A percentile compares a stretch with the other conserved stretches of the same genome.
Conservation (phyloP, 2,888 invertebrate genomes). For the Apamea epomidion region DNA sequence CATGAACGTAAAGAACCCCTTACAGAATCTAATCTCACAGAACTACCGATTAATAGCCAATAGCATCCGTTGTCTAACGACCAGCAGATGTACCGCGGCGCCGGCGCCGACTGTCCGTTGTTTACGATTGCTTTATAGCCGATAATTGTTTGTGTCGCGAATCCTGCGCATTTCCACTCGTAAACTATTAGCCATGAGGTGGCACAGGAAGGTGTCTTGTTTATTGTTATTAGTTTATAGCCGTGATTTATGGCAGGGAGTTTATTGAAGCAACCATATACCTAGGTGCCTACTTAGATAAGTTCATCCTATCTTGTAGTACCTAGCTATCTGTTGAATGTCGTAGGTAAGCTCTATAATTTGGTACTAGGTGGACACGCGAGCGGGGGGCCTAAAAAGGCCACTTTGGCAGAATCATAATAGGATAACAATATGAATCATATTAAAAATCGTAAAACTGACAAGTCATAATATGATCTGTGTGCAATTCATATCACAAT, state of each 20-base stretch:
- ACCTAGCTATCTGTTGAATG: not conserved
- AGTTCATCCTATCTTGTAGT: not conserved
- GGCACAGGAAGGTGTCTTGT: constrained; percentile 41
- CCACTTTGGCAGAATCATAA: no score
- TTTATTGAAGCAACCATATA: constrained; percentile 1
- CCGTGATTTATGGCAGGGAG: constrained; percentile 30
- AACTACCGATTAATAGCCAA: constrained; percentile 45
- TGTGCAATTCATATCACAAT: no score
- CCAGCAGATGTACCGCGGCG: constrained; percentile 73
- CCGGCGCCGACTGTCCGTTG: constrained; percentile 77
- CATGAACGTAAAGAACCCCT: not conserved
- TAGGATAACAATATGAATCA: no score
- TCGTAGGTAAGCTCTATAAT: not conserved
- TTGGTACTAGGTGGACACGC: not conserved
- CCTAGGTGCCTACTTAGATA: not conserved
- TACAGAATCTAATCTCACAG: constrained; percentile 7
- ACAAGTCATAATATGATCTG: no score
- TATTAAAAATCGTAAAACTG: no score
- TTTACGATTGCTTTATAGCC: constrained; percentile 70
- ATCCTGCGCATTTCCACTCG: constrained; percentile 62
- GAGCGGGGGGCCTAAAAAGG: no score
- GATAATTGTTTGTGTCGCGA: constrained; percentile 62
- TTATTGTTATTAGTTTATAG: constrained; percentile 33
- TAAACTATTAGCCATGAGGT: constrained; percentile 49
- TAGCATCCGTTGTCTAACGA: constrained; percentile 58